These are phyloP conservation scores for Diplodus sargus DNA, from an alignment of 2,797 vertebrate species.

Conservation along the genomic window DNA sequence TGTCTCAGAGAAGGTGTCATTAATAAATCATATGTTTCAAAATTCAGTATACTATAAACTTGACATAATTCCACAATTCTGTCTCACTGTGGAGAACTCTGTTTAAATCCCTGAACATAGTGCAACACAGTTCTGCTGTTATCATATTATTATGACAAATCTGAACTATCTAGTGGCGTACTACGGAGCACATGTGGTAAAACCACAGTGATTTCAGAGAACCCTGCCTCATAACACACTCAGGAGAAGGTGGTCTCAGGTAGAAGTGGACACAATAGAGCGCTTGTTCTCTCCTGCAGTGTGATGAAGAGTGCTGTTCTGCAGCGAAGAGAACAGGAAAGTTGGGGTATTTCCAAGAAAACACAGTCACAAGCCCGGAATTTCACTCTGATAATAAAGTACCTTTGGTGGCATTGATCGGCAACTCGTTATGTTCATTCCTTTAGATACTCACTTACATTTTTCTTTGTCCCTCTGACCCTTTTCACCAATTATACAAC, in stretches of 20 bases:
- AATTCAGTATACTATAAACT: background rate
- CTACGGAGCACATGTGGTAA: background rate
- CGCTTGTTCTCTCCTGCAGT: conserved; percentile 59
- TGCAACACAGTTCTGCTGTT: background rate
- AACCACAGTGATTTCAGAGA: conserved; percentile 12
- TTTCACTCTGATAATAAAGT: conserved; percentile 3
- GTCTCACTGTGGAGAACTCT: background rate
- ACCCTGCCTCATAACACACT: conserved; percentile 17
- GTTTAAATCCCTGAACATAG: background rate
- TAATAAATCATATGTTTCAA: background rate
- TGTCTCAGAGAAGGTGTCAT: background rate
- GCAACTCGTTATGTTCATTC: background rate
- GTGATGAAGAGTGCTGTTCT: conserved; percentile 2
- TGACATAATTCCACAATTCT: background rate
- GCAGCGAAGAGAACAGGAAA: conserved; percentile 10
- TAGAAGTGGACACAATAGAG: conserved; percentile 64
- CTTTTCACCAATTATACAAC: background rate
- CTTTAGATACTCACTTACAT: background rate
- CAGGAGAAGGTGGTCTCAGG: conserved; percentile 47
- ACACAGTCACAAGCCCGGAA: background rate
- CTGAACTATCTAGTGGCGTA: background rate
- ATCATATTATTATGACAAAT: background rate
- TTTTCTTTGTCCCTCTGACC: background rate
- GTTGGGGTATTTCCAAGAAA: conserved; percentile 37
- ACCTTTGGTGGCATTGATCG: background rate